Base-by-base conservation (phyloP, 2,113 vertebrate genomes). In the Eira barbara region DNA sequence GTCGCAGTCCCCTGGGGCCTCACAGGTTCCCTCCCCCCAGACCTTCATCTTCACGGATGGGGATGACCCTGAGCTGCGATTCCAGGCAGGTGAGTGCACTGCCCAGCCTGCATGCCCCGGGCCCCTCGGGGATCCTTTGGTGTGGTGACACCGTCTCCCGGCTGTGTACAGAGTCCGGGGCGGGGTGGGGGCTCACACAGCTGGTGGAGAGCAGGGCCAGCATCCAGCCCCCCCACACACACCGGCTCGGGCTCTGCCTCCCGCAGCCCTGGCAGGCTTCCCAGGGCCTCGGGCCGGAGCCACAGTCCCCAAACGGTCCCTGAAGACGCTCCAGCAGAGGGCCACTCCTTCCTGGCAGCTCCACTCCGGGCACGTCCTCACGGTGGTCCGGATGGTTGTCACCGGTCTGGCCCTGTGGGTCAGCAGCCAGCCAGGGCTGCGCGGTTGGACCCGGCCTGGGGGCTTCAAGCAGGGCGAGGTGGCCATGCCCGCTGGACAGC, bases 41-140 rank as follows among this genome's bases (percentile, higher is more conserved):
- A 99, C 99, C 0, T 99, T 99, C 98, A 99, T 99, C 97, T 99
- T 99, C 97, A 99, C 99, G 0, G 99, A 99, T 76, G 99, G 99
- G 13, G 99, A 99, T 31, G 99, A 99, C 98, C 99, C 55, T 39
- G 99, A 99, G 91, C 99, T 99, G 1, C 99, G 98, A 79, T 97
- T 96, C 91, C 99, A 98, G 98, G 99, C 99, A 83, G 99, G 99
- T 99, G 97, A 98, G 98, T 36, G 89, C 2, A 1, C 52, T 31
- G 13, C 55, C 20, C 9, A 27, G 15, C n/a, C 8, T 36, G 25
- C 0, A 0, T 12, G 59, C 25, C 42, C 42, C 2, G 3, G 21
- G 14, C 8, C 13, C 59, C 57, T 65, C 17, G 14, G 0, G 0
- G 29, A 0, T 25, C 6, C 3, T 34, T 42, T 15, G 0, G 2